Conservation (phyloP, 2,888 invertebrate genomes). For the Elegia similella region DNA sequence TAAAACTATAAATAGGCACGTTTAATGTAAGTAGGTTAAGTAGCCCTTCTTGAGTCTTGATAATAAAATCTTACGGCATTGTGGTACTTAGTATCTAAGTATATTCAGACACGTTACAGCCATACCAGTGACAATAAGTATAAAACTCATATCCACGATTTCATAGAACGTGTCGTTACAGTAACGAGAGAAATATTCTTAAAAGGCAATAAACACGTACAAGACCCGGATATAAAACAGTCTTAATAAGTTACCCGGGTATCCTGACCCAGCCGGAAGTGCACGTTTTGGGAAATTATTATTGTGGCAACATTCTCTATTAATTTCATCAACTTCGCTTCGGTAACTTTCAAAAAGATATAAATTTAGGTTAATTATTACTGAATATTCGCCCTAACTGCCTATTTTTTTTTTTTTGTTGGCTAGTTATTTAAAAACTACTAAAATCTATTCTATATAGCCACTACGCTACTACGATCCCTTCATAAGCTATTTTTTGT, state of each 20-base stretch:
- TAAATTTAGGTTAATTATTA: no score
- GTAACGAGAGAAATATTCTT: background rate
- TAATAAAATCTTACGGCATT: background rate
- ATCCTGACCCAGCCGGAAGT: background rate
- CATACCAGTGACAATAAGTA: background rate
- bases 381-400: no score
- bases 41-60: background rate
- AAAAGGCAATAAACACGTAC: constrained; percentile 4
- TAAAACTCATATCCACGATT: background rate
- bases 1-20: no score
- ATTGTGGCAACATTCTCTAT: background rate
- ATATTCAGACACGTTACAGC: background rate
- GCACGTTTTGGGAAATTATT: background rate
- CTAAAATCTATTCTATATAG: no score
- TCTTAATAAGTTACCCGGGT: constrained; percentile 7
- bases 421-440: no score
- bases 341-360: no score
- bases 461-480: no score
- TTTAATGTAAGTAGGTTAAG: no score
- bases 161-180: background rate
- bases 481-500: no score
- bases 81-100: background rate
- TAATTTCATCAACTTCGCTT: background rate
- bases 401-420: no score
- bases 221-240: background rate